phyloP scores from a whole-genome alignment of 2,888 invertebrate species.

The Lasius platythorax region DNA sequence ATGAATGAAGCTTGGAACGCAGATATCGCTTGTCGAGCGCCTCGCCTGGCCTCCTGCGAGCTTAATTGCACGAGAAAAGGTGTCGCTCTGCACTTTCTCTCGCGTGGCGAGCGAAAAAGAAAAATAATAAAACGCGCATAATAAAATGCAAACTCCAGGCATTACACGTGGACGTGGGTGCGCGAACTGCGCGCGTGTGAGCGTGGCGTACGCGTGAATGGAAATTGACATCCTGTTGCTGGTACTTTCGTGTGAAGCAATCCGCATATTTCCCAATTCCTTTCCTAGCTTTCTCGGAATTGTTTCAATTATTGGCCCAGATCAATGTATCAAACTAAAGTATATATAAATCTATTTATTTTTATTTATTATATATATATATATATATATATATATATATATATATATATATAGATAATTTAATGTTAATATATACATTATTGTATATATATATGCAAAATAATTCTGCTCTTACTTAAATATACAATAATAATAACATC shows the following conservation, averaged over 20 bases:
- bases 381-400: too few species aligned
- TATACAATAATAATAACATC: too few species aligned
- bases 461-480: too few species aligned
- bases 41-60: slow-evolving; percentile 53
- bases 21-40: slow-evolving; percentile 34
- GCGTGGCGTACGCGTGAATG: neutral
- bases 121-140: slow-evolving; percentile 58
- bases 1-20: slow-evolving; percentile 47
- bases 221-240: slow-evolving; percentile 20
- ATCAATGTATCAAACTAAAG: neutral
- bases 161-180: slow-evolving; percentile 26
- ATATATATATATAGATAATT: too few species aligned
- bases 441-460: too few species aligned
- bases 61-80: slow-evolving; percentile 70
- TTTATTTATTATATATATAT: too few species aligned
- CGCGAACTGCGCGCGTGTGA: slow-evolving; percentile 6
- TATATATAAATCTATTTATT: neutral
- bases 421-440: too few species aligned
- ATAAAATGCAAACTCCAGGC: slow-evolving; percentile 29
- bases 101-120: slow-evolving; percentile 48
- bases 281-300: slow-evolving; percentile 37
- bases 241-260: slow-evolving; percentile 27
- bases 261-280: neutral
- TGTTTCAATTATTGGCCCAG: neutral
- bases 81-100: slow-evolving; percentile 69